Percentiles rank a stretch among this genome's conserved stretches.
Evolutionary conservation across 2,888 invertebrate genomes (phyloP).

Genomic region (Nezara viridula): DNA sequence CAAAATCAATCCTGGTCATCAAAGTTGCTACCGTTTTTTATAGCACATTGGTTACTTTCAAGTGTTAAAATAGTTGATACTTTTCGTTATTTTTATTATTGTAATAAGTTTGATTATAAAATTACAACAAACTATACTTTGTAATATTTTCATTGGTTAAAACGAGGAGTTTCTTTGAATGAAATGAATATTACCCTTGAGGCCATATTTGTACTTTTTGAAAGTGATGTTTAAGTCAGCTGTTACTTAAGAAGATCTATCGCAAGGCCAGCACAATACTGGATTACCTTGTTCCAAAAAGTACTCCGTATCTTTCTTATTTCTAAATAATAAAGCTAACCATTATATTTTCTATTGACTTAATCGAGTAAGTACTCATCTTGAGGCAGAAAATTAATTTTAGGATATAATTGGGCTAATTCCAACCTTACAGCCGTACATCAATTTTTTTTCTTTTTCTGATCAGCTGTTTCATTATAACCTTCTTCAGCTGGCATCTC

Average conservation of each 20-base stretch:
- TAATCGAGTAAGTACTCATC: too few species aligned
- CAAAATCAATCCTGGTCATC: too few species aligned
- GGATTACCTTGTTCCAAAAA: constrained; percentile 21
- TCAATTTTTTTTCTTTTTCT: too few species aligned
- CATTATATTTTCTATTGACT: background rate
- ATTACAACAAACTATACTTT: background rate
- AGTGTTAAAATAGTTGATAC: too few species aligned
- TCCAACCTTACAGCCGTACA: too few species aligned
- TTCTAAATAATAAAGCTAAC: background rate
- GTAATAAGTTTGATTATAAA: background rate
- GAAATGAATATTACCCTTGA: background rate
- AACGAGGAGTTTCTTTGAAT: background rate
- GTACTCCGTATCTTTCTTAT: background rate
- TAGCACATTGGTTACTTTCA: too few species aligned
- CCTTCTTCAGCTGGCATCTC: too few species aligned
- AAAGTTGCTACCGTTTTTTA: too few species aligned
- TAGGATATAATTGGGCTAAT: too few species aligned
- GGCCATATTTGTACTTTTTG: constrained; percentile 2
- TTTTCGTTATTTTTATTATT: too few species aligned
- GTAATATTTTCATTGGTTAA: background rate
- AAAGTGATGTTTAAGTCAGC: constrained; percentile 21
- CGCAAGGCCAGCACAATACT: background rate
- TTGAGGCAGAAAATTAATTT: too few species aligned
- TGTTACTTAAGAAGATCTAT: constrained; percentile 23
- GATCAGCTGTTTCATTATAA: too few species aligned